phyloP scores from a whole-genome alignment of 2,797 vertebrate species.

The Cyclura pinguis region DNA sequence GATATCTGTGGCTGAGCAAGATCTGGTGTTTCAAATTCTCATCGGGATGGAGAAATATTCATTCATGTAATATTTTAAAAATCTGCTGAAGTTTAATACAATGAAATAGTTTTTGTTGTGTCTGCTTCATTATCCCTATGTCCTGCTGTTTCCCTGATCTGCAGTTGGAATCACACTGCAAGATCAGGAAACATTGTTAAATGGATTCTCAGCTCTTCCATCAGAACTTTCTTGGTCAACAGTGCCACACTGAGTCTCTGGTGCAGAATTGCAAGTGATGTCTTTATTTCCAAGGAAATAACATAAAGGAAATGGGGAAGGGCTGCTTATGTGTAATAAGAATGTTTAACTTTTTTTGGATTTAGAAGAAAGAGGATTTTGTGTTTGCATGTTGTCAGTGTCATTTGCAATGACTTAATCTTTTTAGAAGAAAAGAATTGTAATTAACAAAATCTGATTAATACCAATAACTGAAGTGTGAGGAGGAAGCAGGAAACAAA shows the following conservation, averaged over 20 bases:
- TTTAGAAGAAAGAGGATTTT: not conserved
- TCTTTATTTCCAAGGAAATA: not conserved
- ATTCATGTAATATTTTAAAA: not conserved
- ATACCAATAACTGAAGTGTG: not conserved
- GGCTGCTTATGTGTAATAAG: not conserved
- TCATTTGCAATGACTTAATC: not conserved
- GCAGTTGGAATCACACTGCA: not conserved
- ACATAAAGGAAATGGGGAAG: not conserved
- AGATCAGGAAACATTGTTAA: not conserved
- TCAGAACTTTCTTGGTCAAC: slow-evolving; percentile 28
- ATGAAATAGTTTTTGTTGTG: not conserved
- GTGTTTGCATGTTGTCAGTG: not conserved
- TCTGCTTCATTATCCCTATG: not conserved
- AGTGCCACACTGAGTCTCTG: slow-evolving; percentile 33
- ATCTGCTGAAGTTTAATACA: not conserved
- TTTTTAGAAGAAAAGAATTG: not conserved
- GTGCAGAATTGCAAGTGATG: slow-evolving; percentile 35
- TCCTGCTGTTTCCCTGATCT: not conserved
- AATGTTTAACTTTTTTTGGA: not conserved
- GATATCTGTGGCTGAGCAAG: too few species aligned
- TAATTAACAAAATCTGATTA: not conserved
- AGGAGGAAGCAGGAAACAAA: not conserved
- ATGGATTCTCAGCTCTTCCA: not conserved
- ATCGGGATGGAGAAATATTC: not conserved
- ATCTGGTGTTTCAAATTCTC: not conserved